Base-by-base conservation (phyloP, 2,888 invertebrate species). In the Epirrhoe alternata region DNA sequence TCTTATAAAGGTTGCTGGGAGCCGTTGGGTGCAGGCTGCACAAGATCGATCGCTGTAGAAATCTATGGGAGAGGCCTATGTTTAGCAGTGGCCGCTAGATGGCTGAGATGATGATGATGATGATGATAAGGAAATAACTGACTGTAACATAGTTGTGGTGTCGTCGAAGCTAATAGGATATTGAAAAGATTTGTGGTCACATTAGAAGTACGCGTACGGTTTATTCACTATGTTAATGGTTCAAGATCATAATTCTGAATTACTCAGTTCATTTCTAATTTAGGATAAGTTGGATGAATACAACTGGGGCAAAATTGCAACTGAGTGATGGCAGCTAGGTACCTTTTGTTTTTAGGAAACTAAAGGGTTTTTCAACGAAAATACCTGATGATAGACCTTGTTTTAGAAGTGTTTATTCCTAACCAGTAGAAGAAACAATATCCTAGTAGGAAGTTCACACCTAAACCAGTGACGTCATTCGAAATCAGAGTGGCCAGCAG, bases 401-500 rank as follows among this genome's bases (percentile, higher is more conserved):
- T 10, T 12, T 35, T 35, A 10, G 35, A 42, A 42, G 38, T 24
- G 7, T 10, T 5, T 8, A 35, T 16, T 47, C 6, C 16, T 16
- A 16, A 47, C 2, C 47, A 47, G 47, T 14, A 0, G 6, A 47
- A 47, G 16, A 47, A 47, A 47, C 6, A 6, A 47, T 12, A 16
- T 47, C 6, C 1, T 7, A 47, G 14, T 47, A 59, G 31, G 61
- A 53, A 45, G 54, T n/a, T 16, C 33, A 38, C 49, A 49, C 31
- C 53, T 59, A 66, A 49, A 50, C 14, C 31, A 42, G 8, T 66
- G 66, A 55, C 62, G 59, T 55, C 58, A 58, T 59, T 62, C 12
- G 38, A 62, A 61, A 52, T 59, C 55, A 42, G 45, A 55, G 45
- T 47, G 33, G 50, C 24, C 61, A 60, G 61, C 47, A 38, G 61